phyloP scores from a whole-genome alignment of 1,140 invertebrate genomes.

The Pentalonia nigronervosa region DNA sequence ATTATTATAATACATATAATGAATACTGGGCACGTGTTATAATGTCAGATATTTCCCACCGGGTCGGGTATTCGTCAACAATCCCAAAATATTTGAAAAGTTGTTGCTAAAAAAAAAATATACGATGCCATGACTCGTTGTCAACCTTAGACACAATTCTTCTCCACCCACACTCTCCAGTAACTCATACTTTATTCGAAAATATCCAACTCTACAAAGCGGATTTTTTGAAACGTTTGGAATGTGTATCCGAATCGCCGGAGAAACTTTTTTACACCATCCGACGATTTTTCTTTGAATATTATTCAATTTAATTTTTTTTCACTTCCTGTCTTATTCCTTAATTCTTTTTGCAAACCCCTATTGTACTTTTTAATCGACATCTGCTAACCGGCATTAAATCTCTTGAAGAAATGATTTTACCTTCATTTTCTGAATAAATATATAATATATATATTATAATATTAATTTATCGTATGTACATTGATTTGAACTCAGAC shows the following conservation, averaged over 20 bases:
- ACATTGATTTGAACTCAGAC: not conserved
- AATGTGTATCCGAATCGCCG: not conserved
- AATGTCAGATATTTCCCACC: not conserved
- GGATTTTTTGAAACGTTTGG: not conserved
- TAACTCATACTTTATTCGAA: not conserved
- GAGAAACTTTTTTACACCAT: not conserved
- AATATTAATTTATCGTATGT: not conserved
- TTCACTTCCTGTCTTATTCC: too few relatives aligned
- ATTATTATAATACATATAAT: not conserved
- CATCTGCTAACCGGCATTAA: not conserved
- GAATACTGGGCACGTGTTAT: not conserved
- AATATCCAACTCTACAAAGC: not conserved
- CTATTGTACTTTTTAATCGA: not conserved
- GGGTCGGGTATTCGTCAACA: not conserved
- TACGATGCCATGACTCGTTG: not conserved
- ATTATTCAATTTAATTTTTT: conserved; percentile 4
- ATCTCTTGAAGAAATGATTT: not conserved
- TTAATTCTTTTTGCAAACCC: not conserved
- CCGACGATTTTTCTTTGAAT: not conserved
- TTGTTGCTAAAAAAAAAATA: not conserved
- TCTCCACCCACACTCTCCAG: too few relatives aligned
- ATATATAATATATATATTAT: not conserved
- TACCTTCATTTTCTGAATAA: not conserved
- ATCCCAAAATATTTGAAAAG: not conserved
- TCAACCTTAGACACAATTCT: not conserved